Evolutionary conservation across 2,113 vertebrate genomes (phyloP).

Genomic region (Shinisaurus crocodilurus): DNA sequence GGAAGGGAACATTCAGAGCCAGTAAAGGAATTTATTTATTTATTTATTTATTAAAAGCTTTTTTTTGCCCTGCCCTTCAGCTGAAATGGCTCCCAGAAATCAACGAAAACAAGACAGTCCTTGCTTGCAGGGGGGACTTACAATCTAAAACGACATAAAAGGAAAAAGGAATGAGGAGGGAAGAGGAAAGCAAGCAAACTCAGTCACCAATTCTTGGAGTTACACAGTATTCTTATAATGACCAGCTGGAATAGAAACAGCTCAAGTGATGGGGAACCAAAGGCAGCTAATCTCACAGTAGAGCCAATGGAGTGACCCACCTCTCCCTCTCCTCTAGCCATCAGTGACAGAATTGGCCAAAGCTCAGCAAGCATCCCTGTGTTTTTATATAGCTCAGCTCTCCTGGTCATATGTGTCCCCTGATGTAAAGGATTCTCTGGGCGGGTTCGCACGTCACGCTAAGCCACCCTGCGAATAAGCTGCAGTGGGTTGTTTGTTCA

Average conservation of each 20-base stretch:
- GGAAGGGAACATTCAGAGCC: conserved; percentile 2
- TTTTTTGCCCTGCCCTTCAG: background rate
- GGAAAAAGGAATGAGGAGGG: too few relatives aligned
- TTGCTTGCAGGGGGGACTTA: too few relatives aligned
- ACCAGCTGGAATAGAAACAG: too few relatives aligned
- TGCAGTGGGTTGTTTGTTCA: too few relatives aligned
- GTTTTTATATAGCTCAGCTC: background rate
- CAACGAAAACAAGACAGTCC: background rate
- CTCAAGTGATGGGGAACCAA: background rate
- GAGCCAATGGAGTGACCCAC: background rate
- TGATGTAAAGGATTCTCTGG: too few relatives aligned
- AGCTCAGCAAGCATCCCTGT: background rate
- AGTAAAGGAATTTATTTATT: background rate
- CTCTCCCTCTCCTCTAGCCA: background rate
- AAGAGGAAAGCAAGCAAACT: background rate
- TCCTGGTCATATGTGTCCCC: background rate
- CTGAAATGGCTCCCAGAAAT: background rate
- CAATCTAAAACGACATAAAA: background rate
- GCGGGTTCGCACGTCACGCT: too few relatives aligned
- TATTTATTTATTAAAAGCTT: background rate
- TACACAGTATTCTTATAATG: background rate
- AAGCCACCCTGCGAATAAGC: too few relatives aligned
- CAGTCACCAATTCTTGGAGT: background rate
- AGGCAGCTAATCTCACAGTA: background rate
- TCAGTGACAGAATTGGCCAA: background rate